A percentile compares a stretch with the other conserved stretches of the same genome.
These are phyloP conservation scores for Sarcophaga subvicina DNA, from an alignment of 2,888 invertebrate species.

Conservation along the genomic window DNA sequence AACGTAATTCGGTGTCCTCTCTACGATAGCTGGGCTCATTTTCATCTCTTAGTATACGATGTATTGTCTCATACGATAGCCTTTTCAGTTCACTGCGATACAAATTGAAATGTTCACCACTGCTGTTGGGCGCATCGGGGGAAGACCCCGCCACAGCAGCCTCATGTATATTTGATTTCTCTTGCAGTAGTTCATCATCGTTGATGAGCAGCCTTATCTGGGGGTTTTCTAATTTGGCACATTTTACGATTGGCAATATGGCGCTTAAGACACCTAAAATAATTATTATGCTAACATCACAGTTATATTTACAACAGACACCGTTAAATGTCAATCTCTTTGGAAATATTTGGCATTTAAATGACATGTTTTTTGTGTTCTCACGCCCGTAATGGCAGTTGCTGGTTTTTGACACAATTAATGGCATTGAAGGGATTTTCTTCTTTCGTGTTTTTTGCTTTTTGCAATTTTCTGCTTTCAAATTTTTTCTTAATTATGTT, in stretches of 20 bases:
- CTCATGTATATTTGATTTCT: constrained; percentile 59
- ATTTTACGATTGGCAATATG: constrained; percentile 67
- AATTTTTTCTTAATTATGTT: constrained; percentile 6
- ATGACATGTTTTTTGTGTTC: constrained; percentile 63
- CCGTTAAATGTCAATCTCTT: constrained; percentile 65
- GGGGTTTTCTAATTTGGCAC: constrained; percentile 73
- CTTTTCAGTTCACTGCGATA: constrained; percentile 74
- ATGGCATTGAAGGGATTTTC: neutral
- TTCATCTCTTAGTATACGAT: constrained; percentile 80
- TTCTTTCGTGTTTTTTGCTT: no score
- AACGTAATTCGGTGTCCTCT: constrained; percentile 74
- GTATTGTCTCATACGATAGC: constrained; percentile 78
- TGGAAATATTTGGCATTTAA: constrained; percentile 64
- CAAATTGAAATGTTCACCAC: constrained; percentile 73
- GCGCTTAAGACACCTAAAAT: constrained; percentile 59
- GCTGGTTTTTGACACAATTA: neutral
- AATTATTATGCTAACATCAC: constrained; percentile 68
- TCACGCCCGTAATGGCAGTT: neutral
- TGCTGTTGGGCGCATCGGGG: constrained; percentile 28
- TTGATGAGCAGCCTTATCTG: constrained; percentile 73
- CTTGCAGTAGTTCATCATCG: constrained; percentile 72
- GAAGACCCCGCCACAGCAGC: constrained; percentile 26
- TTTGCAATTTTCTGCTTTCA: neutral
- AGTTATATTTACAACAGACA: constrained; percentile 52
- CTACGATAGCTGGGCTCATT: constrained; percentile 77